Percentiles rank a stretch among this genome's conserved stretches.
phyloP scores from a whole-genome alignment of 2,797 vertebrate species.

The Sebastes melanostomus region DNA sequence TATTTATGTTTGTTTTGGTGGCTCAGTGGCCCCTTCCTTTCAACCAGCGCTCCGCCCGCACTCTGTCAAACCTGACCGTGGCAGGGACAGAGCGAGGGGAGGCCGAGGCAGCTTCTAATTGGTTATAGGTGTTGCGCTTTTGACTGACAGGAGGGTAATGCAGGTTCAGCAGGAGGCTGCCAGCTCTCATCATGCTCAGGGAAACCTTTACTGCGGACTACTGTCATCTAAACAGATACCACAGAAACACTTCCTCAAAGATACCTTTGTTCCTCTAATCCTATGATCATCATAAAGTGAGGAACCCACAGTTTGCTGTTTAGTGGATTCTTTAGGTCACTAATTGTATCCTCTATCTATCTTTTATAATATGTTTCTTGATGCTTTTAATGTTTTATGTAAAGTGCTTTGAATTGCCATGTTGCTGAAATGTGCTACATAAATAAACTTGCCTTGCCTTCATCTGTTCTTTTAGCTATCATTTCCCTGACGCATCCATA shows the following conservation, averaged over 20 bases:
- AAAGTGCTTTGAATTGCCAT: too few species aligned
- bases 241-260: not conserved
- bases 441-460: too few species aligned
- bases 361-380: too few species aligned
- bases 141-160: conserved; percentile 71
- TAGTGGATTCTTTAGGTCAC: too few species aligned
- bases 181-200: conserved; percentile 58
- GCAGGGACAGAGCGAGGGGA: conserved; percentile 37
- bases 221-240: not conserved
- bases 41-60: conserved; percentile 24
- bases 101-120: conserved; percentile 71
- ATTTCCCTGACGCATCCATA: not conserved
- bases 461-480: not conserved
- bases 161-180: conserved; percentile 63
- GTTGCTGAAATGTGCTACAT: too few species aligned
- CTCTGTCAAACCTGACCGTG: conserved; percentile 33
- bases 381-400: too few species aligned
- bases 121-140: conserved; percentile 76
- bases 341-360: too few species aligned
- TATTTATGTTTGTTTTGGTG: conserved; percentile 81
- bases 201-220: conserved; percentile 14
- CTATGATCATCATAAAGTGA: too few species aligned
- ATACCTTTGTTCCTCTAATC: not conserved
- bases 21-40: conserved; percentile 57
- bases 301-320: too few species aligned